These are phyloP conservation scores for Antechinus flavipes DNA, from an alignment of 2,113 vertebrate species.

Conservation along the genomic window DNA sequence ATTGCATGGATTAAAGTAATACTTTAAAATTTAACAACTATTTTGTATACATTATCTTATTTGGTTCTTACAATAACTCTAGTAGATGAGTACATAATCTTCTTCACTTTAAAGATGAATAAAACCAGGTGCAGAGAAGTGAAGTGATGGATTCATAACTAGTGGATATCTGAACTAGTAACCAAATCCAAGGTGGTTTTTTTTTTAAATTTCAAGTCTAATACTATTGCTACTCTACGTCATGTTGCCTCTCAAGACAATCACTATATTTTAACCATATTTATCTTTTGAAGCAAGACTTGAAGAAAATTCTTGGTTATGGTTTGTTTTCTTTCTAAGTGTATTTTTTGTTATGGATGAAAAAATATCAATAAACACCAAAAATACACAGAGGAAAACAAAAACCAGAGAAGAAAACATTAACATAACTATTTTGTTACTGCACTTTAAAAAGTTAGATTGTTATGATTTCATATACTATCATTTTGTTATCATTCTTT, in stretches of 20 bases:
- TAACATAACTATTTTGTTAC: neutral
- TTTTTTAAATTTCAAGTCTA: neutral
- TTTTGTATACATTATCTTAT: neutral
- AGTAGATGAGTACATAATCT: neutral
- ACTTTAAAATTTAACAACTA: neutral
- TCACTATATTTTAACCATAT: neutral
- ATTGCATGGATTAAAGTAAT: neutral
- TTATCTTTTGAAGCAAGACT: neutral
- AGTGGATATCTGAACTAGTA: neutral
- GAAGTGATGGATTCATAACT: neutral
- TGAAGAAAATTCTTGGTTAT: neutral
- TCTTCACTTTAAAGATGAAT: neutral
- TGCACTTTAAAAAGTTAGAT: neutral
- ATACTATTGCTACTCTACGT: neutral
- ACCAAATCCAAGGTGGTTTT: neutral
- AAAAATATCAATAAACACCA: constrained; percentile 5
- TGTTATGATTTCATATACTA: neutral
- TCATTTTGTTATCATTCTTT: neutral
- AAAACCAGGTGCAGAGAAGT: neutral
- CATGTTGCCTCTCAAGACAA: neutral
- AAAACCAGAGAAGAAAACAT: neutral
- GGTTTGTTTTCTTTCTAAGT: neutral
- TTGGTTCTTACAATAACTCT: neutral
- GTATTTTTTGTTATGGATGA: neutral
- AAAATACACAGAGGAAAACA: neutral